Evolutionary conservation across 2,113 vertebrate species (phyloP).

Genomic region (Girardinichthys multiradiatus): DNA sequence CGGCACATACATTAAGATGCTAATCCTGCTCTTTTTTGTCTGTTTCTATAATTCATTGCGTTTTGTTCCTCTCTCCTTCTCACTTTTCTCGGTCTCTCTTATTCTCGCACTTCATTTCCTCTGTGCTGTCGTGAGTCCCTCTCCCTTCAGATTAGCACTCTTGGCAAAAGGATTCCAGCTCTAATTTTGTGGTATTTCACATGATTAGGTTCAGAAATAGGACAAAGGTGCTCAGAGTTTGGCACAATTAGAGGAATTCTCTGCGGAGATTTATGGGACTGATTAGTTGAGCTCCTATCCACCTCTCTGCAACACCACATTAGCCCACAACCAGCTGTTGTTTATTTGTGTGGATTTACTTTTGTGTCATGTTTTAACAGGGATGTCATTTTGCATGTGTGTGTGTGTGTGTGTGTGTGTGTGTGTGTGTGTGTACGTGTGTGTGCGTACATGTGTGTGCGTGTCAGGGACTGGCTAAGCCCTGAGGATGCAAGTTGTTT

Average conservation of each 20-base stretch:
- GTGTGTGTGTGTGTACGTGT: slow-evolving; percentile 38
- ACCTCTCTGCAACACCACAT: slow-evolving; percentile 53
- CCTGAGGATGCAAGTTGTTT: slow-evolving; percentile 74
- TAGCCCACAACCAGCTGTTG: slow-evolving; percentile 74
- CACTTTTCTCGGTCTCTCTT: slow-evolving; percentile 45
- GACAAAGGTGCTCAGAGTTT: slow-evolving; percentile 70
- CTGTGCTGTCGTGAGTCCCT: slow-evolving; percentile 64
- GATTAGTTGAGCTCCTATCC: slow-evolving; percentile 65
- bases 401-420: slow-evolving; percentile 41
- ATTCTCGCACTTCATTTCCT: slow-evolving; percentile 62
- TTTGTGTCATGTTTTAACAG: slow-evolving; percentile 62
- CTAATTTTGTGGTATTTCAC: slow-evolving; percentile 76
- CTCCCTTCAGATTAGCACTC: slow-evolving; percentile 69
- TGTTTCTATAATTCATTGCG: slow-evolving; percentile 76
- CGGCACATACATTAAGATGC: slow-evolving; percentile 77
- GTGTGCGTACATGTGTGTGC: slow-evolving; percentile 29
- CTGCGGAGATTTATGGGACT: slow-evolving; percentile 62
- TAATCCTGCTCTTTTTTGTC: slow-evolving; percentile 77
- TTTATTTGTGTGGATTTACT: slow-evolving; percentile 65
- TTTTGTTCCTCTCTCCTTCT: slow-evolving; percentile 64
- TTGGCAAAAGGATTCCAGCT: slow-evolving; percentile 71
- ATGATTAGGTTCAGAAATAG: slow-evolving; percentile 76
- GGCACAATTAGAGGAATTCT: slow-evolving; percentile 70
- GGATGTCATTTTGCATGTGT: slow-evolving; percentile 52
- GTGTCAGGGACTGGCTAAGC: slow-evolving; percentile 67